Evolutionary conservation across 2,888 invertebrate species (phyloP).

Genomic region (Drosophila glabriapex): DNA sequence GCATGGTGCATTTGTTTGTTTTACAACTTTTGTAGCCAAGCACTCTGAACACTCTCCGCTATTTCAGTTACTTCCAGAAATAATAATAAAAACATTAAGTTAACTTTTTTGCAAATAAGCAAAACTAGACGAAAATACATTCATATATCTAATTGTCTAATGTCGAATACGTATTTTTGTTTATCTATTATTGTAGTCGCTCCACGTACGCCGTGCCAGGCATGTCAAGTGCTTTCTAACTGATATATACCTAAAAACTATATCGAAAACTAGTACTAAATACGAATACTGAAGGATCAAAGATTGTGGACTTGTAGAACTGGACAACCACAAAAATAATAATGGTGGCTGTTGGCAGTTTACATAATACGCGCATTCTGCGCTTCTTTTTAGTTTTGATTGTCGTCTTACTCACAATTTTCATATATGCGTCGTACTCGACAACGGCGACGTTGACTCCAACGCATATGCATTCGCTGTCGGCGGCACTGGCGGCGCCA

Average conservation of each 20-base stretch:
- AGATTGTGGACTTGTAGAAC: conserved; percentile 4
- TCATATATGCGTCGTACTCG: conserved; percentile 86
- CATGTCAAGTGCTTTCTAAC: conserved; percentile 10
- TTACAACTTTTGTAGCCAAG: not conserved
- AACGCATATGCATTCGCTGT: conserved; percentile 68
- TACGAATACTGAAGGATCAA: conserved; percentile 31
- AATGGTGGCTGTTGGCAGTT: conserved; percentile 71
- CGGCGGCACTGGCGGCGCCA: conserved; percentile 33
- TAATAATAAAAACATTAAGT: conserved; percentile 11
- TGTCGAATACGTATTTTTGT: conserved; percentile 29
- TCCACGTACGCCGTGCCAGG: conserved; percentile 21
- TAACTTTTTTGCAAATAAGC: conserved; percentile 1
- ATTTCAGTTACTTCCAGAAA: conserved; percentile 11
- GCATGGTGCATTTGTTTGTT: not conserved
- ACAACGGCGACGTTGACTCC: conserved; percentile 82
- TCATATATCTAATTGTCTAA: conserved; percentile 24
- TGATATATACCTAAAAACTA: conserved; percentile 7
- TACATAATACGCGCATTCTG: conserved; percentile 85
- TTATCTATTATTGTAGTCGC: conserved; percentile 55
- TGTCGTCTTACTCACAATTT: conserved; percentile 85
- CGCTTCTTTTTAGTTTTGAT: conserved; percentile 85
- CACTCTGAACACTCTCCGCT: too few species aligned
- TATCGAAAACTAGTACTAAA: conserved; percentile 6
- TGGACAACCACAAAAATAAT: conserved; percentile 1
- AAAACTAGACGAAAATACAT: not conserved